A percentile compares a stretch with the other conserved stretches of the same genome.
Evolutionary conservation across 1,140 invertebrate genomes (phyloP).

Genomic region (Brachystomella parvula): DNA sequence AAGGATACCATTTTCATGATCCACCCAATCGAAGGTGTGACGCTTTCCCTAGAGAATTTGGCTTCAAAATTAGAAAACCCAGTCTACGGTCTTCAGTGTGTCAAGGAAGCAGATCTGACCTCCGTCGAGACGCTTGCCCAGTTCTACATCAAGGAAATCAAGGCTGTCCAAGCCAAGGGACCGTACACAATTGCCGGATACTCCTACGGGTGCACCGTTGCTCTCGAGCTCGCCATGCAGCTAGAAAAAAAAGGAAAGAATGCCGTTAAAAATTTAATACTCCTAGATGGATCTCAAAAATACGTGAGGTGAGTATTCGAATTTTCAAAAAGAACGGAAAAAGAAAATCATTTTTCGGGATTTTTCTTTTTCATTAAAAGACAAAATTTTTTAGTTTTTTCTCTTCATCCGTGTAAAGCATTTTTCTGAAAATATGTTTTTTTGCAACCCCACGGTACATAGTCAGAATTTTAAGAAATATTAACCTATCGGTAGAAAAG

Average conservation of each 20-base stretch:
- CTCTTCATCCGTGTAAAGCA: too few species aligned
- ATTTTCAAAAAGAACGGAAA: too few species aligned
- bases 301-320: conserved; percentile 52
- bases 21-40: conserved; percentile 87
- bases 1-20: conserved; percentile 64
- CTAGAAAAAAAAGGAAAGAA: conserved; percentile 59
- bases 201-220: conserved; percentile 85
- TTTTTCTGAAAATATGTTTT: too few species aligned
- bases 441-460: too few species aligned
- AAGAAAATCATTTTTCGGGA: too few species aligned
- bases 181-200: conserved; percentile 85
- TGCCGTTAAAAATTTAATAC: conserved; percentile 52
- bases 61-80: conserved; percentile 61
- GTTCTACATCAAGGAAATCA: conserved; percentile 69
- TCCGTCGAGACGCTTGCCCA: conserved; percentile 65
- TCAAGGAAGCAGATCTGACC: conserved; percentile 59
- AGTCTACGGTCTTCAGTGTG: conserved; percentile 85
- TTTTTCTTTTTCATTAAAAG: too few species aligned
- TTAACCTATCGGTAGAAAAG: neutral
- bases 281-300: conserved; percentile 47
- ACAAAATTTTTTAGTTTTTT: too few species aligned
- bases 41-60: conserved; percentile 58
- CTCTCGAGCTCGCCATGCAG: conserved; percentile 83
- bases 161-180: conserved; percentile 64
- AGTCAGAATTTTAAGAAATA: neutral